Evolutionary conservation across 2,113 vertebrate genomes (phyloP).

Genomic region (Gallinago undulata): DNA sequence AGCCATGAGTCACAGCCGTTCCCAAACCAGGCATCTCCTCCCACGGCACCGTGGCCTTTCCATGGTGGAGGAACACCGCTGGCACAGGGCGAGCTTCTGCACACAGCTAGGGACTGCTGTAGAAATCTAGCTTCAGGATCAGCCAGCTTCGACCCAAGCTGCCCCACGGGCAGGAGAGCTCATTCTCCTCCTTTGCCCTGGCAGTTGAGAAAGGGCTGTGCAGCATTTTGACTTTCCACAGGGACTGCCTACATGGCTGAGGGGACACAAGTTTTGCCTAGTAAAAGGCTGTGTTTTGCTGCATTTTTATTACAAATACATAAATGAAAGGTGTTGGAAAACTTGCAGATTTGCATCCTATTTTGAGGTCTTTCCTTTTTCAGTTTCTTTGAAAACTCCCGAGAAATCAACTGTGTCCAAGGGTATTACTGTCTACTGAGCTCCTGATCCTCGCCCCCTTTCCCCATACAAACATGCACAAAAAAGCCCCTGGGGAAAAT

Average conservation of each 20-base stretch:
- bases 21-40: not conserved
- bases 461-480: not conserved
- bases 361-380: not conserved
- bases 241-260: not conserved
- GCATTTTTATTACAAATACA: not conserved
- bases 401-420: not conserved
- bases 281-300: not conserved
- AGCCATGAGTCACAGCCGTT: rapidly evolving
- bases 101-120: not conserved
- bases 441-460: not conserved
- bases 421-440: not conserved
- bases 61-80: rapidly evolving
- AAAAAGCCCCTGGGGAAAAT: not conserved
- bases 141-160: rapidly evolving
- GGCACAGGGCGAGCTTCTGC: not conserved
- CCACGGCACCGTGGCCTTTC: not conserved
- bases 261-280: not conserved
- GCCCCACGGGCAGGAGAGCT: rapidly evolving
- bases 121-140: not conserved
- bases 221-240: not conserved
- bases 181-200: not conserved
- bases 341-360: not conserved
- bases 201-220: not conserved
- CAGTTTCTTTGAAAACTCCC: not conserved
- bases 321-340: not conserved